A percentile compares a stretch with the other conserved stretches of the same genome.
These are phyloP conservation scores for Nesidiocoris tenuis DNA, from an alignment of 2,888 invertebrate genomes.

Conservation along the genomic window DNA sequence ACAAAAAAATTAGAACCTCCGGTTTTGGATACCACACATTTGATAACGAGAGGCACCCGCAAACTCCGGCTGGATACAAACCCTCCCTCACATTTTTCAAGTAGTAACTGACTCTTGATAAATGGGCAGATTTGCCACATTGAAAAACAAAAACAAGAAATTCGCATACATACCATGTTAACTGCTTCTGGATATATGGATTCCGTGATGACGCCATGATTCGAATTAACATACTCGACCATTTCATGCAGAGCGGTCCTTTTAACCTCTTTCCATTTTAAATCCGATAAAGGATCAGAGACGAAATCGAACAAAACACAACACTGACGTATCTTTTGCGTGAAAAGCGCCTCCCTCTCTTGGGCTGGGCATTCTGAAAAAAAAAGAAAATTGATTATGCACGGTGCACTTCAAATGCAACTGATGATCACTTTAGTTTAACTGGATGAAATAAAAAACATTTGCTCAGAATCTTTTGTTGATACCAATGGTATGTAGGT, in stretches of 20 bases:
- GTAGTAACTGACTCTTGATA: no score
- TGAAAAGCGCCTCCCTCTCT: slow-evolving; percentile 75
- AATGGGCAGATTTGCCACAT: no score
- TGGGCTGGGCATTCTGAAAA: slow-evolving; percentile 30
- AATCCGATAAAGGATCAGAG: slow-evolving; percentile 80
- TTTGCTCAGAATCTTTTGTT: no score
- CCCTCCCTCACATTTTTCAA: no score
- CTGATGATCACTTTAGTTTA: no score
- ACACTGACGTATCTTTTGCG: slow-evolving; percentile 88
- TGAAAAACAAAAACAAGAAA: no score
- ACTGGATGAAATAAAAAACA: no score
- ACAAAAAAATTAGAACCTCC: no score
- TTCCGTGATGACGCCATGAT: slow-evolving; percentile 79
- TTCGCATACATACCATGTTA: slow-evolving; percentile 39
- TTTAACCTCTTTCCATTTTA: slow-evolving; percentile 94
- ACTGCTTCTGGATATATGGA: slow-evolving; percentile 39
- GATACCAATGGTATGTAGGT: no score
- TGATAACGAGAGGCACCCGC: no score
- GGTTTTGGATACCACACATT: no score
- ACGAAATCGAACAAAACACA: slow-evolving; percentile 87
- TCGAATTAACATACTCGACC: slow-evolving; percentile 85
- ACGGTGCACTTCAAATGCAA: neutral
- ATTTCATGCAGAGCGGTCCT: slow-evolving; percentile 87
- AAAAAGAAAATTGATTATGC: neutral
- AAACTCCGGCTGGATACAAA: no score